Base-by-base conservation (phyloP, 2,113 vertebrate species). In the Petromus typicus region DNA sequence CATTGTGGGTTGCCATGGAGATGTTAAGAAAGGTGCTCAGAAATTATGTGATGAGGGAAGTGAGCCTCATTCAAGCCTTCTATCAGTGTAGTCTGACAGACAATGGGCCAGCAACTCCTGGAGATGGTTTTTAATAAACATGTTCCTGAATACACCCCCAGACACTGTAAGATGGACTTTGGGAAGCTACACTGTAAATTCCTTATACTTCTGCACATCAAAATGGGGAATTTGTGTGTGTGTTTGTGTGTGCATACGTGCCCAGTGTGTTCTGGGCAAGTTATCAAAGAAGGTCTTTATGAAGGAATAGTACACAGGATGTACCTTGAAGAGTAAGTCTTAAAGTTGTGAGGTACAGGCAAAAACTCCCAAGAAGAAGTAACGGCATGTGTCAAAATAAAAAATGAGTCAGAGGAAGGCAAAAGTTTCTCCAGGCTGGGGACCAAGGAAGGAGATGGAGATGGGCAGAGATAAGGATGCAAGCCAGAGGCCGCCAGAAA, bases 261-360 rank as follows among this genome's bases (percentile, higher is more conserved):
- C 6, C 17, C 1, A 5, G 40, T 34, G 14, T 17, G 23, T 18
- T 13, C 0, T 17, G 20, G 6, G 25, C 13, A 45, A 34, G 37
- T 67, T 76, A 4, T 63, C 16, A 40, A 88, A 45, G 51, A 84
- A 90, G 8, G 25, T 8, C 37, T 43, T 59, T 51, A 32, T 48
- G 43, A 45, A 89, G 25, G 71, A 81, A 78, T 18, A 37, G 30
- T 80, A 32, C n/a, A 10, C 23, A 88, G 88, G 78, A 75, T n/a
- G 27, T 59, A 30, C 40, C 34, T 30, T 32, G 37, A 80, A 86
- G 20, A 64, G 4, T 63, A 54, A 54, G 81, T 43, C 18, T 27
- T 54, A 67, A 51, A 51, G 32, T 34, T 27, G 69, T 57, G 22
- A 18, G 34, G 14, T 7, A 48, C n/a, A 61, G 14, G 7, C 13